A percentile compares a stretch with the other conserved stretches of the same genome.
Conservation (phyloP, 2,113 vertebrate genomes). For the Struthidea cinerea region DNA sequence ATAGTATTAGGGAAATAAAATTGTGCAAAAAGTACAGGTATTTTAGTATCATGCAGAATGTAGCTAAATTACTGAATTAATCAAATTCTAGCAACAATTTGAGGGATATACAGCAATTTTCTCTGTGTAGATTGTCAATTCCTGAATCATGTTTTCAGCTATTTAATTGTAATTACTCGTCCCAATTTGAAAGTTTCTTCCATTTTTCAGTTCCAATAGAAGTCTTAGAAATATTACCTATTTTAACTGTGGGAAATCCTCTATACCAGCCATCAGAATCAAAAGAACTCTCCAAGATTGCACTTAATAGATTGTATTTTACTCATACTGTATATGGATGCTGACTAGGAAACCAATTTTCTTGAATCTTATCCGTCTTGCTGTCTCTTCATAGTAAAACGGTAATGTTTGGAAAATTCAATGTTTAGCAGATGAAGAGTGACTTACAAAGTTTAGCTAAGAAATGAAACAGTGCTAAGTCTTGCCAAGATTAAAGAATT, state of each 20-base stretch:
- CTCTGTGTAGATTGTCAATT: background rate
- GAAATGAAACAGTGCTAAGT: background rate
- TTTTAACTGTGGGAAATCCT: background rate
- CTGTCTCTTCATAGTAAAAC: background rate
- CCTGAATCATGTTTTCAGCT: background rate
- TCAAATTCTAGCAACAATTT: background rate
- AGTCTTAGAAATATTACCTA: background rate
- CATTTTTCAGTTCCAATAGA: background rate
- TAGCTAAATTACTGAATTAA: background rate
- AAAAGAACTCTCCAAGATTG: background rate
- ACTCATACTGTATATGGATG: background rate
- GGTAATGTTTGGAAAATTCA: slow-evolving; percentile 2
- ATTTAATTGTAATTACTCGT: background rate
- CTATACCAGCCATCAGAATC: background rate
- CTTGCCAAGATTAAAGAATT: slow-evolving; percentile 1
- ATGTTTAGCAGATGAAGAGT: background rate
- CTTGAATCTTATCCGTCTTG: background rate
- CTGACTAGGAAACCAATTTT: slow-evolving; percentile 18
- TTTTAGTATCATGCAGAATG: background rate
- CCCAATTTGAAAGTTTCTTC: background rate
- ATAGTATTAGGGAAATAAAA: background rate
- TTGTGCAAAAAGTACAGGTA: background rate
- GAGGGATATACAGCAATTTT: background rate
- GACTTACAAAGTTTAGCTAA: background rate
- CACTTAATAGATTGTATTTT: background rate